phyloP scores from a whole-genome alignment of 92 coral and sea anemone genomes.

The Epizoanthus stellaris region DNA sequence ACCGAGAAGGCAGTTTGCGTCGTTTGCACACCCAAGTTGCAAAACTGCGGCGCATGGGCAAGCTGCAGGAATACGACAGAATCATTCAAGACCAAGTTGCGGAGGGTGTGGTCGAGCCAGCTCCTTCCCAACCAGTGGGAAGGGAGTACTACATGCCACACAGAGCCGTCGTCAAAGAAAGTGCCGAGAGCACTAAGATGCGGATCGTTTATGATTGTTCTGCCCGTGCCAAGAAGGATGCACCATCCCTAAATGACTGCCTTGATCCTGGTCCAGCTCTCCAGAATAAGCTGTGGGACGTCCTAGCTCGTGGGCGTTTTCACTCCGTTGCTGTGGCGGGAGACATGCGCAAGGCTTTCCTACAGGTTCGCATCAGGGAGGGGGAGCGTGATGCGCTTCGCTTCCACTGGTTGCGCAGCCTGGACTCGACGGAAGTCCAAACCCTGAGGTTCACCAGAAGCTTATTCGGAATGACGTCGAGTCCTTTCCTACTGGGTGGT shows the following conservation, averaged over 20 bases:
- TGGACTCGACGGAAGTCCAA: slow-evolving; percentile 43
- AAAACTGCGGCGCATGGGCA: slow-evolving; percentile 42
- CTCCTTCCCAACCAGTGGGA: slow-evolving; percentile 26
- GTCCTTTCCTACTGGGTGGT: slow-evolving; percentile 48
- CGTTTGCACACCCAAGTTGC: slow-evolving; percentile 42
- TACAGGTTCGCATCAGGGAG: neutral
- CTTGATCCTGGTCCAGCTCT: slow-evolving; percentile 46
- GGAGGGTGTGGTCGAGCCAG: slow-evolving; percentile 58
- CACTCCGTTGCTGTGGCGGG: no score
- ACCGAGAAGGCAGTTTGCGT: slow-evolving; percentile 38
- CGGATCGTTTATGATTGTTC: slow-evolving; percentile 48
- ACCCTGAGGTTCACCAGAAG: slow-evolving; percentile 50
- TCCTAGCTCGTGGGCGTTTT: slow-evolving; percentile 10
- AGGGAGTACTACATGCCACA: slow-evolving; percentile 53
- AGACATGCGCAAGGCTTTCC: no score
- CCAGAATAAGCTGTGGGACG: slow-evolving; percentile 40
- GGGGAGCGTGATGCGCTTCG: slow-evolving; percentile 57
- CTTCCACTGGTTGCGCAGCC: slow-evolving; percentile 46
- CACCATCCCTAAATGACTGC: slow-evolving; percentile 58
- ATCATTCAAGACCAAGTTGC: slow-evolving; percentile 42
- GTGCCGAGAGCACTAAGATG: slow-evolving; percentile 23
- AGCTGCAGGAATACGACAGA: slow-evolving; percentile 46
- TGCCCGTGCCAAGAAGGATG: slow-evolving; percentile 36
- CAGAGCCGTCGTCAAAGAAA: slow-evolving; percentile 47
- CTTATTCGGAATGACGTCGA: slow-evolving; percentile 46